Conservation (phyloP, 2,888 invertebrate species). For the Fragum sueziense region DNA sequence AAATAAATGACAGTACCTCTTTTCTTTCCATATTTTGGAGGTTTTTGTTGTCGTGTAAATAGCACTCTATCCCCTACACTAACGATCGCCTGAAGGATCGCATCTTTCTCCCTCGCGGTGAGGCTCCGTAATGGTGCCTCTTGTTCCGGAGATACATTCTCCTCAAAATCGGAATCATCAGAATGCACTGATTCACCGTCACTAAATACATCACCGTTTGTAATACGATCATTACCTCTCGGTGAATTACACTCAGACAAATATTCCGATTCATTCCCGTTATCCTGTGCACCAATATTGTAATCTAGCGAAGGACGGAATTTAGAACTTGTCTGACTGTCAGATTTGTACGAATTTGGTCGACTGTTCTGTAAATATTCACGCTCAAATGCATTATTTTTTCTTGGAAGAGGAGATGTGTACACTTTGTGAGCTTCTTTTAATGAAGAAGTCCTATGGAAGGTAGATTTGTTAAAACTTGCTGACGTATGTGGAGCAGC, state of each 20-base stretch:
- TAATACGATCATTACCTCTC: background rate
- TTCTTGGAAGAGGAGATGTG: conserved; percentile 45
- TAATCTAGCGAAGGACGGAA: conserved; percentile 64
- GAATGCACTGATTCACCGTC: conserved; percentile 56
- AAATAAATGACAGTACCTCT: conserved; percentile 61
- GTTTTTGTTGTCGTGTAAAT: conserved; percentile 70
- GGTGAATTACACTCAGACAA: background rate
- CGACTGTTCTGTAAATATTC: conserved; percentile 24
- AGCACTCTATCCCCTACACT: conserved; percentile 73
- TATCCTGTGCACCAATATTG: conserved; percentile 41
- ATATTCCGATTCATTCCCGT: conserved; percentile 1
- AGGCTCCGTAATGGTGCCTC: conserved; percentile 56
- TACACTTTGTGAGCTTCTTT: conserved; percentile 60
- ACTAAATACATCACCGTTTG: conserved; percentile 54
- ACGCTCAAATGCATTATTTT: conserved; percentile 37
- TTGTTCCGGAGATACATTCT: conserved; percentile 54
- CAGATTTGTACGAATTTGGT: conserved; percentile 51
- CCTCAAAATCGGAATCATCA: conserved; percentile 56
- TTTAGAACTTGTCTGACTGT: conserved; percentile 57
- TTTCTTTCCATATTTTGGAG: conserved; percentile 72
- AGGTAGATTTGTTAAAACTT: conserved; percentile 24
- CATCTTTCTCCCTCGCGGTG: conserved; percentile 68
- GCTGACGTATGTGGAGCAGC: conserved; percentile 25
- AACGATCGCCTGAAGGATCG: conserved; percentile 64
- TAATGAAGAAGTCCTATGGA: conserved; percentile 58